phyloP scores from a whole-genome alignment of 2,888 invertebrate genomes.

The Nymphalis c-album region DNA sequence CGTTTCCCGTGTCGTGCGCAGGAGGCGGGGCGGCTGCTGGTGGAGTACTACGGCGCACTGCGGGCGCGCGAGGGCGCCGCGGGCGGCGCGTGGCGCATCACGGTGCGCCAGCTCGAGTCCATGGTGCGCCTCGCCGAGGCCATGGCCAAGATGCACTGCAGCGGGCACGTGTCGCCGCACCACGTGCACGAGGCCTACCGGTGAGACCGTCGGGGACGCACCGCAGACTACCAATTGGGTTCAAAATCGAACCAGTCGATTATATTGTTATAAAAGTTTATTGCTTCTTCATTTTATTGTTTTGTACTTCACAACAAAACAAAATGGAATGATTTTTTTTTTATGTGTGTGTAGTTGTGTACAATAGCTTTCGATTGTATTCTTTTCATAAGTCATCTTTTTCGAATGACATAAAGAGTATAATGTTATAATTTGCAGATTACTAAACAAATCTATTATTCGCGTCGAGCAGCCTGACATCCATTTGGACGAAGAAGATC shows the following conservation, averaged over 20 bases:
- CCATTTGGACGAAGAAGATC: conserved; percentile 91
- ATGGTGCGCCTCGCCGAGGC: conserved; percentile 98
- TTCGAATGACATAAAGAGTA: too few relatives aligned
- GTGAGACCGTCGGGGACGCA: conserved; percentile 26
- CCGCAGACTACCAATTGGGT: too few relatives aligned
- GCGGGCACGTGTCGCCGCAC: conserved; percentile 90
- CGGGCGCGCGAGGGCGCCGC: conserved; percentile 90
- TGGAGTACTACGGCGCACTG: conserved; percentile 93
- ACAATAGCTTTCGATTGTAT: too few relatives aligned
- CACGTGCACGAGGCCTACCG: conserved; percentile 90
- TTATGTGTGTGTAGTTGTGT: too few relatives aligned
- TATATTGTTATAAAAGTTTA: too few relatives aligned
- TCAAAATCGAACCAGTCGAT: too few relatives aligned
- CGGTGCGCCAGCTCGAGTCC: conserved; percentile 90
- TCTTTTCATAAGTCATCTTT: too few relatives aligned
- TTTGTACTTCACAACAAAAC: too few relatives aligned
- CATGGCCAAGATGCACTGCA: conserved; percentile 97
- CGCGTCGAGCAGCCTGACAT: conserved; percentile 99
- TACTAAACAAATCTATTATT: conserved; percentile 97
- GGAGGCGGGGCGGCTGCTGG: conserved; percentile 91
- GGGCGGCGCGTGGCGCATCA: conserved; percentile 94
- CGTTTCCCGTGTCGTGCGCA: conserved; percentile 42
- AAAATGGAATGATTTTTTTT: too few relatives aligned
- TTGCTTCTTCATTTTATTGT: too few relatives aligned
- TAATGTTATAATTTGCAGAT: conserved; percentile 58